phyloP scores from a whole-genome alignment of 2,113 vertebrate genomes.

The Tretioscincus oriximinensis region DNA sequence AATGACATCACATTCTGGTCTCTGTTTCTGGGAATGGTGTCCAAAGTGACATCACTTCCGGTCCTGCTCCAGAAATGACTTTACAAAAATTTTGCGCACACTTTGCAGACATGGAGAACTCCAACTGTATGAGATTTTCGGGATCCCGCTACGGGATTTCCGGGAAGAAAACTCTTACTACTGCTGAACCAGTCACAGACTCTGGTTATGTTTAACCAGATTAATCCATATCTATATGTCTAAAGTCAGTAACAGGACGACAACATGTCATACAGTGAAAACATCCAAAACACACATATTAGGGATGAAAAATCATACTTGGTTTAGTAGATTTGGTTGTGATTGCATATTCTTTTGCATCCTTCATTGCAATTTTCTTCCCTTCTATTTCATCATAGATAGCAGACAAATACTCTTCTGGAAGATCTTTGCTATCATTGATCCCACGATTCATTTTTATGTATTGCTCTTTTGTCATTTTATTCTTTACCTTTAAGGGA shows the following conservation, averaged over 20 bases:
- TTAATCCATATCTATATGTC: background rate
- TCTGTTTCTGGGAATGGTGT: too few relatives aligned
- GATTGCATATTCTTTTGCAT: conserved; percentile 91
- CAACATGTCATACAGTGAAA: background rate
- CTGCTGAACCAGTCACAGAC: too few relatives aligned
- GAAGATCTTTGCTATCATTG: conserved; percentile 96
- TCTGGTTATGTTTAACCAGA: background rate
- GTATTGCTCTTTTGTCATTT: conserved; percentile 99
- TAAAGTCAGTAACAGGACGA: background rate
- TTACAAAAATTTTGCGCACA: too few relatives aligned
- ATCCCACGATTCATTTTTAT: conserved; percentile 99
- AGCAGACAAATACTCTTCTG: conserved; percentile 93
- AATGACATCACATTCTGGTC: too few relatives aligned
- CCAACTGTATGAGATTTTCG: too few relatives aligned
- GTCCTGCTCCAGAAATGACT: too few relatives aligned
- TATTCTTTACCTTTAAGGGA: conserved; percentile 90
- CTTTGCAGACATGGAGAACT: too few relatives aligned
- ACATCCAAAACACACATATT: background rate
- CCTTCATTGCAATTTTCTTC: conserved; percentile 97
- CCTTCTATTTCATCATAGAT: conserved; percentile 97
- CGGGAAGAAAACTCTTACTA: too few relatives aligned
- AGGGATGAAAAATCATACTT: conserved; percentile 78
- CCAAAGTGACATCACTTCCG: too few relatives aligned
- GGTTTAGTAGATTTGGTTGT: conserved; percentile 89
- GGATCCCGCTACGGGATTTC: too few relatives aligned